Base-by-base conservation (phyloP, 2,113 vertebrate species). In the Nothobranchius furzeri region DNA sequence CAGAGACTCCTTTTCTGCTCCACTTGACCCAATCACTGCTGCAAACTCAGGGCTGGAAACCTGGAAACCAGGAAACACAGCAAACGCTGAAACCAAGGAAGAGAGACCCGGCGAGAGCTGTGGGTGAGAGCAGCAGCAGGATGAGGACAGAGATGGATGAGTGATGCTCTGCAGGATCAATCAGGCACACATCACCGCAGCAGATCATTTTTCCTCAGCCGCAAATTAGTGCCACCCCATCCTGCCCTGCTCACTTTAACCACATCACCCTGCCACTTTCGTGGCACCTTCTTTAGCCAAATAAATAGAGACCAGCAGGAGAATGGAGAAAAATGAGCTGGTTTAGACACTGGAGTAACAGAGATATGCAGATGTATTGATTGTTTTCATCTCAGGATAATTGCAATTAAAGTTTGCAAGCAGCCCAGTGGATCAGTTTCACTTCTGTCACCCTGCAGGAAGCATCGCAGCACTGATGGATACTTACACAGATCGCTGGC, bases 351-450 rank as follows among this genome's bases (percentile, higher is more conserved):
- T 24, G 42, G 5, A 50, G 58, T 20, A 53, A 70, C 49, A 36
- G 61, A 30, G 61, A 10, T n/a, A 50, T 2, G 45, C 25, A 45
- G 20, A 59, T 59, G n/a, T 85, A 91, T 93, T 73, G 88, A 93
- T 92, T 89, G 85, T 89, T 91, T 91, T 82, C 83, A 75, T 82
- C 87, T 84, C 79, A 72, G 81, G 87, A 70, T 92, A 87, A 92
- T 90, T 91, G 90, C 90, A 89, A 92, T 93, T 93, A 91, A 85
- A 90, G 77, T 74, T 78, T 89, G 87, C 83, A 85, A 91, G 84
- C 79, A 83, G 81, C 20, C 54, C 75, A 62, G 75, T 82, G 82
- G 88, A 90, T 90, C 78, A 79, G 69, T 91, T 89, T 89, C 78
- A 47, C 62, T 63, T 62, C 76, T 77, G 80, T 89, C 89, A 71